These are phyloP conservation scores for Mythimna loreyi DNA, from an alignment of 2,888 invertebrate species.

Conservation along the genomic window DNA sequence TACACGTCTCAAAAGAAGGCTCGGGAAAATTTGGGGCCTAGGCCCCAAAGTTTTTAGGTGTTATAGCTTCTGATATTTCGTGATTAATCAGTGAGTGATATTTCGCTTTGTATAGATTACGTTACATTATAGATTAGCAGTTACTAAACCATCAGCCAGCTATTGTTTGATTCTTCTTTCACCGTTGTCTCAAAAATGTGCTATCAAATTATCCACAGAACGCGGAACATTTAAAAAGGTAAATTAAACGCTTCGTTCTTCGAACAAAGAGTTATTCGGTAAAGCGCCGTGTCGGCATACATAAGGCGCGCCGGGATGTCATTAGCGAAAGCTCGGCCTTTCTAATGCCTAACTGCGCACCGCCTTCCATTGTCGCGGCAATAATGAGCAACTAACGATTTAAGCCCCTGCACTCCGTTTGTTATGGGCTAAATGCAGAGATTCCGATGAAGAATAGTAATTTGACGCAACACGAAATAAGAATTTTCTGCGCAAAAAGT, in stretches of 20 bases:
- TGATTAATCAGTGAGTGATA: no score
- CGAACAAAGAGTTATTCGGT: constrained; percentile 86
- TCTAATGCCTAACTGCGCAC: constrained; percentile 89
- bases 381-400: constrained; percentile 89
- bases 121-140: not conserved
- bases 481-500: not conserved
- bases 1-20: no score
- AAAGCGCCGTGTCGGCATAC: constrained; percentile 77
- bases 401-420: constrained; percentile 74
- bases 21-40: no score
- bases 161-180: constrained; percentile 28
- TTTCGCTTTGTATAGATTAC: no score
- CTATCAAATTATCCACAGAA: constrained; percentile 60
- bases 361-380: constrained; percentile 85
- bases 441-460: constrained; percentile 50
- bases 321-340: constrained; percentile 88
- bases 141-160: constrained; percentile 23
- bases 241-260: constrained; percentile 66
- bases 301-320: constrained; percentile 83
- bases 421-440: constrained; percentile 56
- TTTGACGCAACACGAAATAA: constrained; percentile 16
- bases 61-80: no score
- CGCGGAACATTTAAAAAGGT: constrained; percentile 63
- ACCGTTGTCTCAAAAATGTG: constrained; percentile 43
- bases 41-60: no score